Evolutionary conservation across 1,140 invertebrate species (phyloP).

Genomic region (Aphaenogaster rudis): DNA sequence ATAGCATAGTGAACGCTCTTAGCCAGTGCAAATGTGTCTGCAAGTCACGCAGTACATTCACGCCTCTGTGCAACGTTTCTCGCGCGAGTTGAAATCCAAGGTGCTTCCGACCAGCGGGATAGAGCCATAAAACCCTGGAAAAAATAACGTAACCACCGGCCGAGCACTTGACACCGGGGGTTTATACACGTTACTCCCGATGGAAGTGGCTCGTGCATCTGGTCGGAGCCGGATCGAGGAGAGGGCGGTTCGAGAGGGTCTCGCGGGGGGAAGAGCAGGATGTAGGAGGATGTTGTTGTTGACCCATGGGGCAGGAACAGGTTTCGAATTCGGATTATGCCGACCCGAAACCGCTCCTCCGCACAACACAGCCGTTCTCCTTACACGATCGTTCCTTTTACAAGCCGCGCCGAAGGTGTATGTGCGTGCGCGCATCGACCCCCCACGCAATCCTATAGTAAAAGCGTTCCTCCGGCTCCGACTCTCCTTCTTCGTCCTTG

Average conservation of each 20-base stretch:
- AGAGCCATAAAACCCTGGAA: constrained; percentile 45
- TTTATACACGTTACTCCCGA: constrained; percentile 14
- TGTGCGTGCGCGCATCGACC: constrained; percentile 51
- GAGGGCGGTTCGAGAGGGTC: neutral
- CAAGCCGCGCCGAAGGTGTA: neutral
- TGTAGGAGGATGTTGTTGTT: constrained; percentile 65
- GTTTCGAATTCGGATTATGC: constrained; percentile 74
- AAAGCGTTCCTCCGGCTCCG: constrained; percentile 59
- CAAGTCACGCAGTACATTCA: neutral
- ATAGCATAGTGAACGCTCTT: neutral
- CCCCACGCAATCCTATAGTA: constrained; percentile 69
- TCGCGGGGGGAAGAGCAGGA: neutral
- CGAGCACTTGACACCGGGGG: constrained; percentile 45
- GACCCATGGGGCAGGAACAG: constrained; percentile 72
- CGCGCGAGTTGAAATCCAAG: neutral
- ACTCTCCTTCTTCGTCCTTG: constrained; percentile 70
- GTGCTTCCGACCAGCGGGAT: constrained; percentile 25
- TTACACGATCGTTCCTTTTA: neutral
- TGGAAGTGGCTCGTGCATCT: constrained; percentile 40
- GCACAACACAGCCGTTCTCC: constrained; percentile 4
- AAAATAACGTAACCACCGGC: constrained; percentile 50
- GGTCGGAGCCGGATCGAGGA: constrained; percentile 9
- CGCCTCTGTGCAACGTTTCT: neutral
- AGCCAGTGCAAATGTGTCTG: constrained; percentile 13
- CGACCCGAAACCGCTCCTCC: constrained; percentile 61